Evolutionary conservation across 2,888 invertebrate species (phyloP).

Genomic region (Spodoptera littoralis): DNA sequence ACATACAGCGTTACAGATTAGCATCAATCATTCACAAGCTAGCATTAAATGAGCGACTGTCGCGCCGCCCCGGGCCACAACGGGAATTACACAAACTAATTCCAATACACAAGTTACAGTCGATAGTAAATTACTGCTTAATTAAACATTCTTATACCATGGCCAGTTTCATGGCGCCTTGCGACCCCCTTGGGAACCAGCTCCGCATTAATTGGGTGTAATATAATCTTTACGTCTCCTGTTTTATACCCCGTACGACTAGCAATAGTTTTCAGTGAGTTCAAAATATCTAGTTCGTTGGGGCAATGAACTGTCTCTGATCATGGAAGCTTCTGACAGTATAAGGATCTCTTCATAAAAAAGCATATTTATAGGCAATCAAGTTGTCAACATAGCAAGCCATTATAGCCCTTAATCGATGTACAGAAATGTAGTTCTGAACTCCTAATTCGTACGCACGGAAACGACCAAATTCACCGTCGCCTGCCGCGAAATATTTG

Average conservation of each 20-base stretch:
- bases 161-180: slow-evolving; percentile 9
- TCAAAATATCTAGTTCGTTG: too few relatives aligned
- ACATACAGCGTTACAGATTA: slow-evolving; percentile 36
- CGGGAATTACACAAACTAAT: slow-evolving; percentile 58
- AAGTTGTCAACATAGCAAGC: too few relatives aligned
- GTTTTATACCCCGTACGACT: slow-evolving; percentile 8
- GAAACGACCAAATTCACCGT: slow-evolving; percentile 12
- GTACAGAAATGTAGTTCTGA: too few relatives aligned
- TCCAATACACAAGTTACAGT: slow-evolving; percentile 67
- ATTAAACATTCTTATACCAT: slow-evolving; percentile 70
- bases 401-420: too few relatives aligned
- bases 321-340: too few relatives aligned
- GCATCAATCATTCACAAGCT: slow-evolving; percentile 66
- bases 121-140: slow-evolving; percentile 74
- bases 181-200: slow-evolving; percentile 8
- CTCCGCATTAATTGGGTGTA: slow-evolving; percentile 24
- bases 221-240: slow-evolving; percentile 20
- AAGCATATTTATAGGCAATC: too few relatives aligned
- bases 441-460: slow-evolving; percentile 2
- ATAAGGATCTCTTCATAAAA: too few relatives aligned
- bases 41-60: slow-evolving; percentile 61
- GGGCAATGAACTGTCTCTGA: too few relatives aligned
- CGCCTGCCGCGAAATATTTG: slow-evolving; percentile 22
- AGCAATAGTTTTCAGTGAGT: too few relatives aligned
- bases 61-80: slow-evolving; percentile 59